Conservation (phyloP, 2,797 vertebrate species). For the Synaphobranchus kaupii region DNA sequence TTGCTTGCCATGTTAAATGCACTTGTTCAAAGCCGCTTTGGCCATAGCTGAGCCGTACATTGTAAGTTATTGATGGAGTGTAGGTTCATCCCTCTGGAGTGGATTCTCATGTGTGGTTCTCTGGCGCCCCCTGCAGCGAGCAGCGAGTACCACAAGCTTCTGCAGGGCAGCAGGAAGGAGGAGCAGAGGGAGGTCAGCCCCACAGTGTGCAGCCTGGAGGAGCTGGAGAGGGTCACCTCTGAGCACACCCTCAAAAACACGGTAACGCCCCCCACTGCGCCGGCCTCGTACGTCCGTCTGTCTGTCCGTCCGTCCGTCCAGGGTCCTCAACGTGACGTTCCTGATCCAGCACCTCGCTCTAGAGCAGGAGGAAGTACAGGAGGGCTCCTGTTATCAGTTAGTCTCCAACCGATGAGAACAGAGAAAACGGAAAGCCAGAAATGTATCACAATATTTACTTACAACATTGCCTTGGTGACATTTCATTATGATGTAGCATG, state of each 20-base stretch:
- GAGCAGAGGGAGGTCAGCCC: constrained; percentile 65
- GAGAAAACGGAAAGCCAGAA: too few relatives aligned
- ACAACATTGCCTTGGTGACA: too few relatives aligned
- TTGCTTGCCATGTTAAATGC: too few relatives aligned
- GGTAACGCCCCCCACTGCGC: constrained; percentile 65
- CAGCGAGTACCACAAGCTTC: constrained; percentile 83
- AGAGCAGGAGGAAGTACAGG: too few relatives aligned
- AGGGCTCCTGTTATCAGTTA: too few relatives aligned
- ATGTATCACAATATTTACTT: too few relatives aligned
- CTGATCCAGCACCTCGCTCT: too few relatives aligned
- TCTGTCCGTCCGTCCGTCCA: background rate
- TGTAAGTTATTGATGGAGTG: too few relatives aligned
- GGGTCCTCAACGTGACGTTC: background rate
- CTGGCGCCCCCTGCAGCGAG: constrained; percentile 69
- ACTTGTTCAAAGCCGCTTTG: too few relatives aligned
- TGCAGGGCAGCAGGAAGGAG: constrained; percentile 71
- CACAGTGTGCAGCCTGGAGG: constrained; percentile 74
- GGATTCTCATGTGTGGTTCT: background rate
- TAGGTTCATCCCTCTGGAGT: background rate
- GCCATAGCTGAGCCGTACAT: too few relatives aligned
- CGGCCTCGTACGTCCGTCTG: background rate
- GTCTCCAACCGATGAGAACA: too few relatives aligned
- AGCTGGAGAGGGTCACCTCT: constrained; percentile 81
- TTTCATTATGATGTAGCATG: too few relatives aligned
- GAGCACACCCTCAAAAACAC: constrained; percentile 87